Evolutionary conservation across 1,140 invertebrate genomes (phyloP).

Genomic region (Nasonia longicornis): DNA sequence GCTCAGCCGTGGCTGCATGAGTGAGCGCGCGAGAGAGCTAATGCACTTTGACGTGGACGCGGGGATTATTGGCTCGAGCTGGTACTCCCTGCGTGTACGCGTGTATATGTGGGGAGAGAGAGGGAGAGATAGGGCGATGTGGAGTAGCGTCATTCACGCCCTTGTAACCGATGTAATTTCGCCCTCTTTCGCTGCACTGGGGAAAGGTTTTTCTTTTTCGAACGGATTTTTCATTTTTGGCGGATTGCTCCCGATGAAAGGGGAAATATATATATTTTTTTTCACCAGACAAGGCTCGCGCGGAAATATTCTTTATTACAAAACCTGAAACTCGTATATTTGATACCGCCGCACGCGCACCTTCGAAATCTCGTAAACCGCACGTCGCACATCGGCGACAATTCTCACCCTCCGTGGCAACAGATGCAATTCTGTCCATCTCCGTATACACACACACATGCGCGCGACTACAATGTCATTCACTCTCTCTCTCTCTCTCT

Average conservation of each 20-base stretch:
- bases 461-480: neutral
- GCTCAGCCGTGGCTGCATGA: slow-evolving; percentile 7
- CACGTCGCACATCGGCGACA: neutral
- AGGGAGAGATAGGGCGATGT: neutral
- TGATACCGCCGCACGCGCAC: neutral
- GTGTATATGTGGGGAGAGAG: neutral
- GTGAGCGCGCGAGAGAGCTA: slow-evolving; percentile 16
- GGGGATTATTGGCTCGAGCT: slow-evolving; percentile 22
- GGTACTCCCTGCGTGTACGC: neutral
- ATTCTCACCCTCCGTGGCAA: neutral
- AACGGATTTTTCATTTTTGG: neutral
- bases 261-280: too few relatives aligned
- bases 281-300: too few relatives aligned
- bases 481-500: neutral
- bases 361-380: neutral
- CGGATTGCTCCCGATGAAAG: too few relatives aligned
- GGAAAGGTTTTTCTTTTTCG: neutral
- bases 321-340: neutral
- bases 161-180: slow-evolving; percentile 16
- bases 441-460: too few relatives aligned
- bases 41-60: slow-evolving; percentile 35
- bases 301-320: too few relatives aligned
- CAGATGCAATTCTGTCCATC: neutral
- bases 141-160: neutral
- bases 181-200: neutral